A percentile compares a stretch with the other conserved stretches of the same genome.
phyloP scores from a whole-genome alignment of 2,888 invertebrate species.

The Pogonocherus hispidulus region DNA sequence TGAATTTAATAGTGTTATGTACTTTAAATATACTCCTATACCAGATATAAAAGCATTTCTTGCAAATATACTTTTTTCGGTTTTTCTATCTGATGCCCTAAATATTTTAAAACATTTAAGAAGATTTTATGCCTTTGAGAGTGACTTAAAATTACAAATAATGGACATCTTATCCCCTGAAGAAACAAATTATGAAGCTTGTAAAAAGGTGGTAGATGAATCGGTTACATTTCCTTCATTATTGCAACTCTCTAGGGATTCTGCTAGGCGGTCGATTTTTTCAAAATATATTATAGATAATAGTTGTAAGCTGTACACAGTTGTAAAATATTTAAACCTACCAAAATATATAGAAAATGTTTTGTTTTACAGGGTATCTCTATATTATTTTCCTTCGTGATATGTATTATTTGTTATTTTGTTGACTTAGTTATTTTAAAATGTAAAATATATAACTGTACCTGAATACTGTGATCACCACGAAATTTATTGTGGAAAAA shows the following conservation, averaged over 20 bases:
- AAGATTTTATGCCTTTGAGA: background rate
- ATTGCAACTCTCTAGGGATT: constrained; percentile 7
- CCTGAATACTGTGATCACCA: no score
- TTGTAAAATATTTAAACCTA: constrained; percentile 1
- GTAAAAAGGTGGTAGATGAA: background rate
- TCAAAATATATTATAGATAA: background rate
- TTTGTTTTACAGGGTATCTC: background rate
- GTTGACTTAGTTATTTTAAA: no score
- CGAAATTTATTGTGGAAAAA: no score
- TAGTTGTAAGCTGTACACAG: constrained; percentile 17
- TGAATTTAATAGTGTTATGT: constrained; percentile 3
- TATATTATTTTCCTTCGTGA: constrained; percentile 2
- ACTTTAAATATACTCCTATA: constrained; percentile 13
- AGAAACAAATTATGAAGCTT: background rate
- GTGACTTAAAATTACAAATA: background rate
- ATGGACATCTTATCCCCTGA: constrained; percentile 1
- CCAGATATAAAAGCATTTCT: background rate
- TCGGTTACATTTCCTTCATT: constrained; percentile 3
- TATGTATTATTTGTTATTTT: background rate
- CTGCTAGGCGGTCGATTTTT: constrained; percentile 1
- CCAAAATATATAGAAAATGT: constrained; percentile 9
- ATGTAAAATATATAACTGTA: no score
- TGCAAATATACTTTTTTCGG: no score
- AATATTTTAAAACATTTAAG: background rate
- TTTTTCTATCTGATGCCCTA: background rate